Evolutionary conservation across 2,888 invertebrate species (phyloP), one percentile per base, ranked within the genome.

Genomic region (Epiblema foenella): DNA sequence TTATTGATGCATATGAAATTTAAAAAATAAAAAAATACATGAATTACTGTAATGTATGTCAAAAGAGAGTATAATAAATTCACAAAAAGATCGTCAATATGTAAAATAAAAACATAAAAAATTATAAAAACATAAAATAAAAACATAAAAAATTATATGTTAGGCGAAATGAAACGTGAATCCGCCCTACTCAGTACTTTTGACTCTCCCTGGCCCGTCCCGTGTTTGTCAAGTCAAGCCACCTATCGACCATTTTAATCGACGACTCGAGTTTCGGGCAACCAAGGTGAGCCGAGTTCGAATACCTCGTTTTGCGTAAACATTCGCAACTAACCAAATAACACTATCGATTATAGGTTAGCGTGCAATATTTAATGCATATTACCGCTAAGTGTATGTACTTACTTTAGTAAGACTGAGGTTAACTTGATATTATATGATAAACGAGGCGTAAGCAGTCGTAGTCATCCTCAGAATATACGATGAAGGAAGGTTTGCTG

Each of bases 251-350:
- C 77, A 78, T 90, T 89, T 91, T 89, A 87, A 85, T 82, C 78
- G 84, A 83, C 88, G 89, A 88, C 87, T 86, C 83, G 86, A 83
- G 87, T 89, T 89, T 90, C 89, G 89, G 89, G 85, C 83, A 75
- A 75, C 84, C 89, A 90, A 91, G 91, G 91, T 91, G 89, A 91
- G 86, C 83, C 77, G 77, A 89, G 91, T 91, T 91, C 91, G 84
- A 86, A 75, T 77, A 90, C 91, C 91, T 81, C 81, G 81, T 39
- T 89, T 91, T 90, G 89, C 89, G 89, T 90, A 91, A 91, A 90
- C 81, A 83, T 74, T 85, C 86, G 85, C 87, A 89, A 89, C 87
- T 87, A 85, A 84, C 82, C 84, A 88, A 87, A 89, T 81, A 85
- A 64, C 64, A 20, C 52, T 64, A 64, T 52, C 64, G 64, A 54